These are phyloP conservation scores for Scomberomorus guttatus DNA, from an alignment of 2,797 vertebrate genomes.

Conservation along the genomic window DNA sequence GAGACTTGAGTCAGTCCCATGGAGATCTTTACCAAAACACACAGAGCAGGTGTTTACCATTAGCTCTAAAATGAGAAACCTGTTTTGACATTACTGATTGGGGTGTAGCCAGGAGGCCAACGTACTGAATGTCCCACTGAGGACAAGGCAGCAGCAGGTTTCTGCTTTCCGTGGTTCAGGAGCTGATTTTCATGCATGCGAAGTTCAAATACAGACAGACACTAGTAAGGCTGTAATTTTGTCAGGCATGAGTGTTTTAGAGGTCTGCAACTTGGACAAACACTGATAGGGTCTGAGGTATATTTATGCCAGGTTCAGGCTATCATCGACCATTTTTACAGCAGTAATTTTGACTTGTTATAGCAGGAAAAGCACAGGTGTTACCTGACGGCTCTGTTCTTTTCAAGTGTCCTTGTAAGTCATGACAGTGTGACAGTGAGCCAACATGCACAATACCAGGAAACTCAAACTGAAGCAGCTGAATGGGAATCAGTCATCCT, in stretches of 20 bases:
- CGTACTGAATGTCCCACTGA: slow-evolving; percentile 41
- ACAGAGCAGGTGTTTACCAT: slow-evolving; percentile 64
- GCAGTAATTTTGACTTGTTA: not conserved
- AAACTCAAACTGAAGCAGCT: too few species aligned
- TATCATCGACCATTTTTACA: not conserved
- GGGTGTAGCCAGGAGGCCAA: slow-evolving; percentile 36
- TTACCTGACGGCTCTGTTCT: not conserved
- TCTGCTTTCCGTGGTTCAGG: not conserved
- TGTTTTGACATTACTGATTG: slow-evolving; percentile 35
- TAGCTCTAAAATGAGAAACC: slow-evolving; percentile 51
- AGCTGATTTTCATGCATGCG: slow-evolving; percentile 15
- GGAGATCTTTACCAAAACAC: slow-evolving; percentile 52
- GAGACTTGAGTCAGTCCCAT: slow-evolving; percentile 39
- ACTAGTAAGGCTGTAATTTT: not conserved
- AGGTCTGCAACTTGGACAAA: not conserved
- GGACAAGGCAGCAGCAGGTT: slow-evolving; percentile 14
- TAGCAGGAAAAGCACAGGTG: not conserved
- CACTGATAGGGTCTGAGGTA: not conserved
- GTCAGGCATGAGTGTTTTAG: not conserved
- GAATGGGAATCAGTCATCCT: too few species aligned
- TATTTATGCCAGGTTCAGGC: not conserved
- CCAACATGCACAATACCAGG: too few species aligned
- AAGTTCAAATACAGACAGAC: slow-evolving; percentile 12
- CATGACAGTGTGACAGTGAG: too few species aligned
- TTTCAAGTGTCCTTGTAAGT: not conserved